phyloP scores from a whole-genome alignment of 2,113 vertebrate species.

The Acrocephalus kingi region DNA sequence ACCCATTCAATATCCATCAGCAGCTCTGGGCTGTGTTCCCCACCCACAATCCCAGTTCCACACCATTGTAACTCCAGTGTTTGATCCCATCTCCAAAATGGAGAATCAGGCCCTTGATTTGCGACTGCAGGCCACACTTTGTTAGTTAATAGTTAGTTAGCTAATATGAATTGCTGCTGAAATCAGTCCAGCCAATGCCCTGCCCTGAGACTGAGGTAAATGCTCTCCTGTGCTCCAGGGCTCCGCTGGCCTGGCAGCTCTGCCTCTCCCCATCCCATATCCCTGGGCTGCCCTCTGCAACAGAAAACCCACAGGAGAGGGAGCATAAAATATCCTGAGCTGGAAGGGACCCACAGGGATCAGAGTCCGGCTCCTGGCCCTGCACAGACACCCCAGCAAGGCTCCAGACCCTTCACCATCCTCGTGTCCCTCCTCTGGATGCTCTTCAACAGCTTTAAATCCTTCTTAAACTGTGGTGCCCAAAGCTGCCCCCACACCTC shows the following conservation, averaged over 20 bases:
- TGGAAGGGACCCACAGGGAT: neutral
- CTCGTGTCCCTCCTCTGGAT: neutral
- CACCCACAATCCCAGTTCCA: neutral
- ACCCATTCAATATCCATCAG: neutral
- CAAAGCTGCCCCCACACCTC: fast-evolving
- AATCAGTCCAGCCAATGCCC: neutral
- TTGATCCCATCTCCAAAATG: neutral
- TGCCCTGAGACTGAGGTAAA: neutral
- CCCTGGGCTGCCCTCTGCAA: neutral
- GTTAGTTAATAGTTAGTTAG: neutral
- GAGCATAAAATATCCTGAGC: neutral
- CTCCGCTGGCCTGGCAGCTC: neutral
- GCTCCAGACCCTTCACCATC: neutral
- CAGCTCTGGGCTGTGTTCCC: neutral
- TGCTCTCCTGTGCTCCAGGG: neutral
- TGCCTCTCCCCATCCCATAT: neutral
- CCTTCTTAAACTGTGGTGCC: neutral
- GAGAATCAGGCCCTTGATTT: neutral
- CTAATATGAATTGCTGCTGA: neutral
- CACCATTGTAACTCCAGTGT: fast-evolving
- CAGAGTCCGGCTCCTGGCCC: neutral
- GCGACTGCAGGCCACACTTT: conserved; percentile 17
- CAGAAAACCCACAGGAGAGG: neutral
- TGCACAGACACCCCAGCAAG: neutral
- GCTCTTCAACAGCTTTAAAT: neutral